phyloP scores from a whole-genome alignment of 2,888 invertebrate genomes.

The Scaptomyza tumidula region DNA sequence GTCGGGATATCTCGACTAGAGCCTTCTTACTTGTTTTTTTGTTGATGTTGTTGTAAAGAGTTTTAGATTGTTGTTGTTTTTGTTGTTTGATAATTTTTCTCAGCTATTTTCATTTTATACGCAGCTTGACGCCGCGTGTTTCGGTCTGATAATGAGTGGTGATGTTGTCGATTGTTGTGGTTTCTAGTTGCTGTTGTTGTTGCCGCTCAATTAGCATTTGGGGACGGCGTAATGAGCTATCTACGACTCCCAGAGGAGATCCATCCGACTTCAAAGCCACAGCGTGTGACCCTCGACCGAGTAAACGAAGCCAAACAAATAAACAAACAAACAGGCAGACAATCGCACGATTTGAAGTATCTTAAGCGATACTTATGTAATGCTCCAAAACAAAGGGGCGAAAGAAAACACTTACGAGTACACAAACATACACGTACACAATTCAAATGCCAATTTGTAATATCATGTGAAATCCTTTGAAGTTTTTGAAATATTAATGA shows the following conservation, averaged over 20 bases:
- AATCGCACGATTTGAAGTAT: constrained; percentile 33
- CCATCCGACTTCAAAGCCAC: constrained; percentile 65
- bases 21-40: no score
- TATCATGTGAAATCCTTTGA: constrained; percentile 57
- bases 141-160: constrained; percentile 70
- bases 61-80: constrained; percentile 41
- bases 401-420: not conserved
- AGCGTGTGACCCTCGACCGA: constrained; percentile 63
- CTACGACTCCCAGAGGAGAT: constrained; percentile 57
- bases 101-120: constrained; percentile 69
- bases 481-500: constrained; percentile 51
- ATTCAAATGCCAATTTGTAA: constrained; percentile 40
- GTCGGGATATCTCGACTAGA: no score
- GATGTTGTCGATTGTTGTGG: constrained; percentile 56
- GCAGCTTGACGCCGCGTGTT: constrained; percentile 62
- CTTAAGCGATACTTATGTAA: constrained; percentile 58
- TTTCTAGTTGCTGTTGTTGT: constrained; percentile 30
- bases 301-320: constrained; percentile 40
- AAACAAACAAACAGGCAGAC: constrained; percentile 45
- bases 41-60: not conserved
- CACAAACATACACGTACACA: not conserved
- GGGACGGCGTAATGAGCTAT: constrained; percentile 67
- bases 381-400: not conserved
- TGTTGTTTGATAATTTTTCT: constrained; percentile 70
- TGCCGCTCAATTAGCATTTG: constrained; percentile 64